Evolutionary conservation across 2,113 vertebrate species (phyloP).

Genomic region (Poicephalus gulielmi): DNA sequence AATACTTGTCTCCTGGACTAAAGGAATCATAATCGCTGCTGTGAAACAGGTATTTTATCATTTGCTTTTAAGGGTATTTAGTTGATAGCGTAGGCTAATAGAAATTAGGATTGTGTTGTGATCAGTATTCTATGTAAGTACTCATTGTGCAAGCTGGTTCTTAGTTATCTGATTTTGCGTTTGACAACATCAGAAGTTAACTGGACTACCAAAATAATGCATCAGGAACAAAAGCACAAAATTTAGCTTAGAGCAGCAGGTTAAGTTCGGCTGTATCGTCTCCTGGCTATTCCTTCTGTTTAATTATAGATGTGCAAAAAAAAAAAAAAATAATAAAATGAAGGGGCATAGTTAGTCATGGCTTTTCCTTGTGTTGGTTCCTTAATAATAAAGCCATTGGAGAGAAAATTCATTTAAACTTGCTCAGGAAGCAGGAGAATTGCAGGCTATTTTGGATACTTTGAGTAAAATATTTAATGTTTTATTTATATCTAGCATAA

Average conservation of each 20-base stretch:
- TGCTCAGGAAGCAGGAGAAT: neutral
- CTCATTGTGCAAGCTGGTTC: neutral
- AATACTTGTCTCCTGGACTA: neutral
- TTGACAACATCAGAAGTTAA: neutral
- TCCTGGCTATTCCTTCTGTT: neutral
- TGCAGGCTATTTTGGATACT: neutral
- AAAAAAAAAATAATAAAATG: neutral
- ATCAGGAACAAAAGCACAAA: neutral
- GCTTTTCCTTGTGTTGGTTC: neutral
- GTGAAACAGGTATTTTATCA: neutral
- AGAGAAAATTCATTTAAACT: neutral
- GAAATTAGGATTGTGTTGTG: neutral
- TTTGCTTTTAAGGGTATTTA: neutral
- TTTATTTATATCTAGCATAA: conserved; percentile 22
- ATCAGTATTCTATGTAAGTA: neutral
- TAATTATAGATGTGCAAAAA: neutral
- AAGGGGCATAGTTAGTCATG: neutral
- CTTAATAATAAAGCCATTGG: neutral
- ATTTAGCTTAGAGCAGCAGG: neutral
- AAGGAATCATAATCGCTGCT: neutral
- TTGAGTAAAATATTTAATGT: conserved; percentile 1
- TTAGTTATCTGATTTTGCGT: neutral
- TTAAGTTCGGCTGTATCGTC: neutral
- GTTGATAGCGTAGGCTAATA: neutral
- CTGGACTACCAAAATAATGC: neutral